Evolutionary conservation across 2,888 invertebrate species (phyloP).

Genomic region (Netelia fuscicornis): DNA sequence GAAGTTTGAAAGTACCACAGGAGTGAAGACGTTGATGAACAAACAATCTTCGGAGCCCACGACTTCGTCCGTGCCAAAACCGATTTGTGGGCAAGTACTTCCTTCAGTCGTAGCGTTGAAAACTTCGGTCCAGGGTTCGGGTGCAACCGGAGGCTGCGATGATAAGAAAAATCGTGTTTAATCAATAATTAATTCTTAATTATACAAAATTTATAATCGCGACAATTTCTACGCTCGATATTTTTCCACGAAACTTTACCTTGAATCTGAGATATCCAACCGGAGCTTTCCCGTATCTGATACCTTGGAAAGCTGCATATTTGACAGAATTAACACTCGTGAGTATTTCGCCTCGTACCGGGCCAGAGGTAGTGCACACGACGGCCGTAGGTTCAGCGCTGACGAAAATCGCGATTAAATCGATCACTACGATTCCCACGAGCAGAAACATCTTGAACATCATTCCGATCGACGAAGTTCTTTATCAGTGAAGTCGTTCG

Average conservation of each 20-base stretch:
- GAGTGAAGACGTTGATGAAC: constrained; percentile 60
- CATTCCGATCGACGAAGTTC: not conserved
- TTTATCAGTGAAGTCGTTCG: no score
- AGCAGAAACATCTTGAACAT: not conserved
- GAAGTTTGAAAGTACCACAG: constrained; percentile 25
- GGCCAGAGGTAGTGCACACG: constrained; percentile 27
- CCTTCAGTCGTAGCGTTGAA: constrained; percentile 61
- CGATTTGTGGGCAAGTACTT: constrained; percentile 68
- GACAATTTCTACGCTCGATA: not conserved
- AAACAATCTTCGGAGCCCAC: constrained; percentile 63
- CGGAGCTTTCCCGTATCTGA: constrained; percentile 31
- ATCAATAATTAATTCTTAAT: not conserved
- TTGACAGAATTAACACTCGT: not conserved
- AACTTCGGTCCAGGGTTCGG: constrained; percentile 68
- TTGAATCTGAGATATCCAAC: constrained; percentile 34
- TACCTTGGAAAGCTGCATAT: constrained; percentile 46
- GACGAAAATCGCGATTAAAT: not conserved
- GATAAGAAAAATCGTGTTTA: not conserved
- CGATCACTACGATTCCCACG: not conserved
- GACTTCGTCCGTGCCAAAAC: not conserved
- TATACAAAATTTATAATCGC: not conserved
- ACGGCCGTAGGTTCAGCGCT: not conserved
- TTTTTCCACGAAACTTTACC: not conserved
- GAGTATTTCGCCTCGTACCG: constrained; percentile 41
- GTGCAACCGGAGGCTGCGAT: constrained; percentile 65